These are phyloP conservation scores for Ophion ventricosus DNA, from an alignment of 2,888 invertebrate species.

Conservation along the genomic window DNA sequence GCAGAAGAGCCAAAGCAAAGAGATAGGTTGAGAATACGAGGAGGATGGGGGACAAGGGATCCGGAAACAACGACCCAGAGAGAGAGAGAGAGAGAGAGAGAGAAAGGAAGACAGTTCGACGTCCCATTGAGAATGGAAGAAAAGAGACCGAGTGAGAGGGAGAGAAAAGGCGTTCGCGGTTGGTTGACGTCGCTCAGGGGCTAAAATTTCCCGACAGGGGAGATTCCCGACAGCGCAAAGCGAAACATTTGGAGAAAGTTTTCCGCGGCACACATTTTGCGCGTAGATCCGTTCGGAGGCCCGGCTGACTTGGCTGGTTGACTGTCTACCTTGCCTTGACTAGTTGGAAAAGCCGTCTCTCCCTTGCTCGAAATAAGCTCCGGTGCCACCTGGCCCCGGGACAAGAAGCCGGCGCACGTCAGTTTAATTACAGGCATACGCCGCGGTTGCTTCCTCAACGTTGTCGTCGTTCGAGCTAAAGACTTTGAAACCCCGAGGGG, in stretches of 20 bases:
- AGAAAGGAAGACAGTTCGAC: neutral
- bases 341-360: conserved; percentile 33
- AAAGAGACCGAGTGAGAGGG: conserved; percentile 15
- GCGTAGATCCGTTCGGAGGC: conserved; percentile 36
- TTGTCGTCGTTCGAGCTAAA: conserved; percentile 42
- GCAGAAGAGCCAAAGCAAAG: neutral
- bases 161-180: neutral
- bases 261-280: conserved; percentile 49
- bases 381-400: conserved; percentile 43
- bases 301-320: conserved; percentile 14
- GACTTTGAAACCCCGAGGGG: conserved; percentile 52
- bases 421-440: conserved; percentile 65
- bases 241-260: neutral
- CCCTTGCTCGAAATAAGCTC: conserved; percentile 44
- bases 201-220: conserved; percentile 32
- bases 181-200: conserved; percentile 39
- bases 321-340: neutral
- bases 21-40: conserved; percentile 6
- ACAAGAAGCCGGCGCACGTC: conserved; percentile 61
- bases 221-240: neutral
- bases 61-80: neutral
- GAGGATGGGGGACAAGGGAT: neutral
- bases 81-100: neutral
- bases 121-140: conserved; percentile 1
- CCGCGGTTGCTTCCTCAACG: conserved; percentile 41